Evolutionary conservation across 2,113 vertebrate genomes (phyloP).

Genomic region (Leptobrachium ailaonicum): DNA sequence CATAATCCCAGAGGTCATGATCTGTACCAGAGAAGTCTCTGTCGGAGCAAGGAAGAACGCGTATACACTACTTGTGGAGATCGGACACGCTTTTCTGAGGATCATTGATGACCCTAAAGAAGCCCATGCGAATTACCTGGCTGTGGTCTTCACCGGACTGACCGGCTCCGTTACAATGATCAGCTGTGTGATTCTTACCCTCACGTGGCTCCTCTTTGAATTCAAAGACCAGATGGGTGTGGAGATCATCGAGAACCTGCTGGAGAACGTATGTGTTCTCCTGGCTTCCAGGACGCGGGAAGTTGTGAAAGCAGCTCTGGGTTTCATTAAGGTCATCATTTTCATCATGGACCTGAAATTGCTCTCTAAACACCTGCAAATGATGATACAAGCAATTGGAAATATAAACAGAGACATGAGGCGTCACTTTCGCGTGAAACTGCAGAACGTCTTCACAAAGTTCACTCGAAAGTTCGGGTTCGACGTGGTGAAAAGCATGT

Average conservation of each 20-base stretch:
- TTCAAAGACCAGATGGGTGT: conserved; percentile 88
- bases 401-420: conserved; percentile 86
- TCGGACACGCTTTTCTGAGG: conserved; percentile 82
- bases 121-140: conserved; percentile 80
- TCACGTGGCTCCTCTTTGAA: conserved; percentile 87
- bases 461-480: conserved; percentile 96
- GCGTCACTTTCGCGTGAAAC: conserved; percentile 89
- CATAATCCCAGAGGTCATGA: conserved; percentile 92
- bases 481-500: conserved; percentile 86
- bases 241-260: conserved; percentile 77
- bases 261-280: conserved; percentile 86
- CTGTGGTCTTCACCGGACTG: conserved; percentile 83
- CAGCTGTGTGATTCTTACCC: conserved; percentile 85
- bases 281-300: conserved; percentile 86
- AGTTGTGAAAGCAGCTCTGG: conserved; percentile 85
- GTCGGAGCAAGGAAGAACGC: conserved; percentile 88
- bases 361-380: conserved; percentile 76
- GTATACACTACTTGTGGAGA: conserved; percentile 85
- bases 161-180: conserved; percentile 89
- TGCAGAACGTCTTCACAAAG: conserved; percentile 91
- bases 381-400: conserved; percentile 87
- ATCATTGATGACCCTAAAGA: conserved; percentile 78
- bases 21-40: conserved; percentile 93
- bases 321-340: conserved; percentile 90
- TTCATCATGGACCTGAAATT: conserved; percentile 79